phyloP scores from a whole-genome alignment of 1,140 invertebrate species.

The Sitophilus oryzae region DNA sequence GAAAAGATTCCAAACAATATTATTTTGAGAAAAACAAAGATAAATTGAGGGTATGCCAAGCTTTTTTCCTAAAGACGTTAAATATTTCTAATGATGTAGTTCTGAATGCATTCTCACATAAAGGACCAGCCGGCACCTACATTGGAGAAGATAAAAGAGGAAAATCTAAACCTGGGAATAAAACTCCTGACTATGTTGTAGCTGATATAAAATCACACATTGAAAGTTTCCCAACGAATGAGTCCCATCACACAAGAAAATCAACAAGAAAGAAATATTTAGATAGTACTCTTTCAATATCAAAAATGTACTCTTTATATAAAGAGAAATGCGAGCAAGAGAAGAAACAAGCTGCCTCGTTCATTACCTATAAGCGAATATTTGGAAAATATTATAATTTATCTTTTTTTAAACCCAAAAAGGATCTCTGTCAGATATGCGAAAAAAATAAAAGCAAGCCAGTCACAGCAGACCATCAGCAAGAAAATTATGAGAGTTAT shows the following conservation, averaged over 20 bases:
- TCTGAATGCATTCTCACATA: constrained; percentile 1
- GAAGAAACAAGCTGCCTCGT: background rate
- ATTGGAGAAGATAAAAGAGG: constrained; percentile 7
- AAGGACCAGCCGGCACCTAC: background rate
- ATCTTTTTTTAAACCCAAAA: no score
- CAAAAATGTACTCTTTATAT: background rate
- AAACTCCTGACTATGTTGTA: constrained; percentile 4
- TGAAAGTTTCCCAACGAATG: background rate
- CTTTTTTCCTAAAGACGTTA: constrained; percentile 11
- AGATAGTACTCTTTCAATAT: background rate
- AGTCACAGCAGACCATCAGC: no score
- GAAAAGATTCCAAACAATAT: constrained; percentile 9
- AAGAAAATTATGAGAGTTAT: background rate
- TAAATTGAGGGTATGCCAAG: constrained; percentile 10
- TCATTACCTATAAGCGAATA: background rate
- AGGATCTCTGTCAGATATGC: no score
- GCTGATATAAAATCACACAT: constrained; percentile 6
- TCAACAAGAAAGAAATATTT: background rate
- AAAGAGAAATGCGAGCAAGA: constrained; percentile 1
- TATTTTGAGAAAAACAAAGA: constrained; percentile 10
- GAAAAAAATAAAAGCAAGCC: no score
- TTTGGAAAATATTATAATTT: background rate
- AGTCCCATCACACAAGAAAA: background rate
- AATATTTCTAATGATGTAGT: constrained; percentile 6
- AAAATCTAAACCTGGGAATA: constrained; percentile 8